A percentile compares a stretch with the other conserved stretches of the same genome.
Evolutionary conservation across 2,888 invertebrate species (phyloP).

Genomic region (Augochlorella aurata): DNA sequence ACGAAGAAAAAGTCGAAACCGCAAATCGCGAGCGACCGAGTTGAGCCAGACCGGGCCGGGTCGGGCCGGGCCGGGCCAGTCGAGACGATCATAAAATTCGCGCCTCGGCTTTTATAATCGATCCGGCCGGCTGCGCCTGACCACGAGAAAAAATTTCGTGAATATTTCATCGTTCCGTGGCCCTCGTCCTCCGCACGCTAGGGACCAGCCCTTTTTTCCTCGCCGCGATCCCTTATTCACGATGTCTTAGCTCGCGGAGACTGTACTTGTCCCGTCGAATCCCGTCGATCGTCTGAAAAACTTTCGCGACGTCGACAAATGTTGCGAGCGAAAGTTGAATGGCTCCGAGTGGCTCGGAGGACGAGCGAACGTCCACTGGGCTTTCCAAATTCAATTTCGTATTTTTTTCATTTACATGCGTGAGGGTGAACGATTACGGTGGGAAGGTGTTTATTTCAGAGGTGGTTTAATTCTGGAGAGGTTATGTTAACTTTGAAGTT

Average conservation of each 20-base stretch:
- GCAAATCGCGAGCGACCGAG: constrained; percentile 10
- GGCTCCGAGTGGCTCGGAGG: background rate
- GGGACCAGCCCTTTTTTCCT: constrained; percentile 5
- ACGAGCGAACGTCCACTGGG: background rate
- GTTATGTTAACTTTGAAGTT: no score
- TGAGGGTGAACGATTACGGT: no score
- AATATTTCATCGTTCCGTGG: constrained; percentile 55
- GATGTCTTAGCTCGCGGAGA: constrained; percentile 9
- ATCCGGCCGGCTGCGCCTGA: constrained; percentile 31
- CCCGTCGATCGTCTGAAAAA: background rate
- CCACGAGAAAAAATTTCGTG: constrained; percentile 44
- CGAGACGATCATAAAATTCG: constrained; percentile 49
- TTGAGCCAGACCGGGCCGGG: background rate
- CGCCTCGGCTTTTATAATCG: constrained; percentile 44
- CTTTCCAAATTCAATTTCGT: background rate
- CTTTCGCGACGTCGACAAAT: background rate
- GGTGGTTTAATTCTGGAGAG: no score
- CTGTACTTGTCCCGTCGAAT: background rate
- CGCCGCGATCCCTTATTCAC: constrained; percentile 45
- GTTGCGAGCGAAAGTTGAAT: background rate
- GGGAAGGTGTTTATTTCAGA: no score
- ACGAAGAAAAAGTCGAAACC: constrained; percentile 31
- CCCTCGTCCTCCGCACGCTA: background rate
- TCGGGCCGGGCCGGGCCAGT: background rate
- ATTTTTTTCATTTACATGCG: background rate